Evolutionary conservation across 2,113 vertebrate genomes (phyloP), one percentile per base, ranked within the genome.

Genomic region (Ammospiza nelsoni): DNA sequence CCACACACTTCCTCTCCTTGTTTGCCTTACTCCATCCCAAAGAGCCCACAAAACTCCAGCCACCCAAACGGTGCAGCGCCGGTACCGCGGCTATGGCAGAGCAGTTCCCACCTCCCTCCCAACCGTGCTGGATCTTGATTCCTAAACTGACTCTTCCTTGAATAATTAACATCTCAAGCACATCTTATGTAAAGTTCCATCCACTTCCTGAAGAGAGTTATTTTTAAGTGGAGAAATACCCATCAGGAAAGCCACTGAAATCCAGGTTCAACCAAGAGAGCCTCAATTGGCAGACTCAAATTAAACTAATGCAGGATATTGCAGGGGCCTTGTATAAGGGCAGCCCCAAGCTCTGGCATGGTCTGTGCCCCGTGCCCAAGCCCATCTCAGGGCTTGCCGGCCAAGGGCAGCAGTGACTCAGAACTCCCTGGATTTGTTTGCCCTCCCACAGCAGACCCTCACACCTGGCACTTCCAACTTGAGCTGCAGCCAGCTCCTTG

Each of bases 1-100:
- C 37, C 6, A 1, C 2, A 0, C 0, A 1, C 75, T 91, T 90
- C 90, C 69, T 25, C 55, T 90, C 84, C 92, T 84, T 80, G 82
- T 92, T 92, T 92, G 90, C 79, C 43, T 88, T 27, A 8, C 28
- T 77, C 61, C 48, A 43, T 21, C 76, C 55, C 89, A 57, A 84
- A 46, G 9, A 75, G 72, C 41, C 59, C 71, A 31, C 27, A 29
- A 39, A 51, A 58, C 33, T 58, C 35, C 33, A 13, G 63, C 67
- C 4, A 0, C 2, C 57, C 21, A 19, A 76, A n/a, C 0, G 0
- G 27, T 6, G 85, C 77, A 19, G 15, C 12, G 5, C 15, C 0
- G 0, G 27, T 8, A 17, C 49, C 2, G 1, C 1, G 66, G n/a
- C 33, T 18, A 1, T 18, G 1, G 3, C 55, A 20, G 41, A 80